Evolutionary conservation across 2,797 vertebrate genomes (phyloP).

Genomic region (Eidolon dupreanum): DNA sequence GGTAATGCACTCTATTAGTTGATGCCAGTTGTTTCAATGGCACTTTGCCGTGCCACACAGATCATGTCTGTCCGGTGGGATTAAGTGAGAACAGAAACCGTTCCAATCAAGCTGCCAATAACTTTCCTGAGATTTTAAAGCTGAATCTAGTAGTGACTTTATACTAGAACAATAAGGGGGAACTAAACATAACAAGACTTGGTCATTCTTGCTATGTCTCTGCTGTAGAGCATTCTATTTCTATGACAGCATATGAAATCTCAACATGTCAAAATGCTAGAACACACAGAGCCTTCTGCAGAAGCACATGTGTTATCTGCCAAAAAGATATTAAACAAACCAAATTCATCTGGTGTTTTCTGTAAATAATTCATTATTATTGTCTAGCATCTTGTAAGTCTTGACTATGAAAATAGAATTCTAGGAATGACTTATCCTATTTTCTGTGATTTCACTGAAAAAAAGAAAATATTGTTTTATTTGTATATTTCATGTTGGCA

Average conservation of each 20-base stretch:
- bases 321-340: slow-evolving; percentile 60
- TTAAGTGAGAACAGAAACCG: slow-evolving; percentile 79
- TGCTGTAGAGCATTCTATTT: not conserved
- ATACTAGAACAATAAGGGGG: slow-evolving; percentile 53
- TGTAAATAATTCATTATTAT: slow-evolving; percentile 58
- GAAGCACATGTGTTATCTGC: slow-evolving; percentile 44
- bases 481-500: slow-evolving; percentile 15
- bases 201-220: not conserved
- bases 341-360: slow-evolving; percentile 73
- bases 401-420: slow-evolving; percentile 54
- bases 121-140: slow-evolving; percentile 69
- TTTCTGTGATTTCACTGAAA: slow-evolving; percentile 48
- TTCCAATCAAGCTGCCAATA: slow-evolving; percentile 77
- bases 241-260: not conserved
- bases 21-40: slow-evolving; percentile 72
- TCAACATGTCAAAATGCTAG: slow-evolving; percentile 16
- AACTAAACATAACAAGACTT: not conserved
- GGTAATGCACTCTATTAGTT: slow-evolving; percentile 69
- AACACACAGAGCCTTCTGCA: slow-evolving; percentile 48
- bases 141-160: slow-evolving; percentile 58
- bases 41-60: slow-evolving; percentile 61
- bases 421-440: not conserved
- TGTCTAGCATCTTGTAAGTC: slow-evolving; percentile 50
- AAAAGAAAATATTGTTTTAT: slow-evolving; percentile 28
- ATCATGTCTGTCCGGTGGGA: slow-evolving; percentile 71